These are phyloP conservation scores for Dorcus parallelipipedus DNA, from an alignment of 2,888 invertebrate species.

Conservation along the genomic window DNA sequence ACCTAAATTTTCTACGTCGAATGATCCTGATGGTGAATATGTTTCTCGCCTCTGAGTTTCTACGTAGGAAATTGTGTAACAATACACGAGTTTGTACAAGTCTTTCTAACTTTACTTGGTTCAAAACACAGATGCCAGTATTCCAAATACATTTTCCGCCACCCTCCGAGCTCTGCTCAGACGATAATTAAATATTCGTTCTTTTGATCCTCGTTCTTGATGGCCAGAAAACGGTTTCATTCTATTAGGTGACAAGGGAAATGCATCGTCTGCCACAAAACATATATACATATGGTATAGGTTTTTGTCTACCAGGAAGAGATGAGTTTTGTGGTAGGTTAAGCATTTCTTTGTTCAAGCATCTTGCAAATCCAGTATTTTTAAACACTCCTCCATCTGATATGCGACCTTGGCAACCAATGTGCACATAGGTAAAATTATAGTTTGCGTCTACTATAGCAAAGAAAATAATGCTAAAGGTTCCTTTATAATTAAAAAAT, in stretches of 20 bases:
- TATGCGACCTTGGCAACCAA: conserved; percentile 30
- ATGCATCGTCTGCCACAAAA: conserved; percentile 27
- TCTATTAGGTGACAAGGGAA: conserved; percentile 20
- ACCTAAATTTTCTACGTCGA: no score
- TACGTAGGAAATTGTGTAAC: no score
- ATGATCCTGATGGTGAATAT: no score
- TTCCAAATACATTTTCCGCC: no score
- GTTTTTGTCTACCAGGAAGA: conserved; percentile 16
- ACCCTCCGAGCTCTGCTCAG: no score
- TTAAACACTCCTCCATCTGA: conserved; percentile 31
- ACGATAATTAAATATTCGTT: conserved; percentile 22
- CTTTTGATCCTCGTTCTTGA: conserved; percentile 11
- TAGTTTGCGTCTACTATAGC: conserved; percentile 1
- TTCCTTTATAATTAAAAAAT: conserved; percentile 26
- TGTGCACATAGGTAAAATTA: conserved; percentile 25
- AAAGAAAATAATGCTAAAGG: neutral
- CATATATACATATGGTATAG: conserved; percentile 24
- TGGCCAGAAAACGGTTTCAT: conserved; percentile 23
- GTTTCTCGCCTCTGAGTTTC: no score
- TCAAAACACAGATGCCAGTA: neutral
- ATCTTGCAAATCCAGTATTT: conserved; percentile 14
- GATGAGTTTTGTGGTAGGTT: conserved; percentile 15
- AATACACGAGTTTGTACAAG: no score
- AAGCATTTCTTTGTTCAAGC: conserved; percentile 15
- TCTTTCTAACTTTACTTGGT: neutral